A percentile compares a stretch with the other conserved stretches of the same genome.
Evolutionary conservation across 1,140 invertebrate genomes (phyloP).

Genomic region (Odontomachus brunneus): DNA sequence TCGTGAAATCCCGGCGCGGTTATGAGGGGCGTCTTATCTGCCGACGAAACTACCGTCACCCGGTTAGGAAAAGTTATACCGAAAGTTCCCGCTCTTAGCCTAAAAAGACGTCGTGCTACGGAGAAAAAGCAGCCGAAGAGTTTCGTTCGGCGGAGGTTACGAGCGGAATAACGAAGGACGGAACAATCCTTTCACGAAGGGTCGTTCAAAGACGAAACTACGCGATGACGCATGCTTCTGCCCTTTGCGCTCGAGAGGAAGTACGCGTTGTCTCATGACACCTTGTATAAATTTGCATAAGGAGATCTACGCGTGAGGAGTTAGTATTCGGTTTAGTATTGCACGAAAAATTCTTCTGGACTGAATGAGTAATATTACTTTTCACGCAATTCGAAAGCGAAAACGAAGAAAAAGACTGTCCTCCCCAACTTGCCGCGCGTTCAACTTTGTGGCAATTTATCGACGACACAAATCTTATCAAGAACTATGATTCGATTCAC

Average conservation of each 20-base stretch:
- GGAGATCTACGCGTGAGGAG: neutral
- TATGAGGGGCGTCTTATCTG: conserved; percentile 74
- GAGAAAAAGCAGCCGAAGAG: conserved; percentile 35
- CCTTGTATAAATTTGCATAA: neutral
- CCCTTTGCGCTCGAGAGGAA: neutral
- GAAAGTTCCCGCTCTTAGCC: conserved; percentile 66
- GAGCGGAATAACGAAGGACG: conserved; percentile 29
- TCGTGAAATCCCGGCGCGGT: conserved; percentile 72
- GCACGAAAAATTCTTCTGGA: no score
- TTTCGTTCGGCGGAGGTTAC: conserved; percentile 52
- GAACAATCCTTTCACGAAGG: conserved; percentile 40
- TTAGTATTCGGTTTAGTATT: no score
- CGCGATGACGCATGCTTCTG: conserved; percentile 2
- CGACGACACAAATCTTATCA: conserved; percentile 37
- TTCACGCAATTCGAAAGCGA: neutral
- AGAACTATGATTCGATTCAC: conserved; percentile 33
- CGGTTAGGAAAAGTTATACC: conserved; percentile 74
- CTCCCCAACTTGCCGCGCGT: neutral
- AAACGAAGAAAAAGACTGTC: neutral
- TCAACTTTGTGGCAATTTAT: conserved; percentile 8
- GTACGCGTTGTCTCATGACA: neutral
- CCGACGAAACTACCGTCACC: conserved; percentile 72
- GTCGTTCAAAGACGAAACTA: conserved; percentile 4
- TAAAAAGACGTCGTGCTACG: conserved; percentile 62
- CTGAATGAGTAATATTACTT: neutral